Evolutionary conservation across 2,888 invertebrate genomes (phyloP).

Genomic region (Xestia sexstrigata): DNA sequence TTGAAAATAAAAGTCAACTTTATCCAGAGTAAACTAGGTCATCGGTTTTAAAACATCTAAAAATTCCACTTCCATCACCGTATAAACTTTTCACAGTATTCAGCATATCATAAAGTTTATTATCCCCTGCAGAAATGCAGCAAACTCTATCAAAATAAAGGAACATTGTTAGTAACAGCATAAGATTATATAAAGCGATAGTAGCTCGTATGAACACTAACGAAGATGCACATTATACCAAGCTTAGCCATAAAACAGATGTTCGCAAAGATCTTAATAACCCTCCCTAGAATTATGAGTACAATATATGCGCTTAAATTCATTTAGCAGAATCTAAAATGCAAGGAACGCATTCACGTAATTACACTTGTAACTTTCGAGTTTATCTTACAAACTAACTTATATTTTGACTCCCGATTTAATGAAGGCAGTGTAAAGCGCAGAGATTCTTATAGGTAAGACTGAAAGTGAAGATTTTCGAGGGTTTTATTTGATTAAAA

Average conservation of each 20-base stretch:
- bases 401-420: neutral
- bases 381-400: neutral
- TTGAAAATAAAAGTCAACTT: neutral
- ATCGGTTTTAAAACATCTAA: neutral
- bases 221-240: slow-evolving; percentile 41
- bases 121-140: slow-evolving; percentile 5
- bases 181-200: slow-evolving; percentile 30
- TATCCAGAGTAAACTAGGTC: neutral
- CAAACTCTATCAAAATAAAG: slow-evolving; percentile 21
- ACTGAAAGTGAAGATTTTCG: neutral
- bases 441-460: neutral
- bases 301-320: slow-evolving; percentile 28
- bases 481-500: neutral
- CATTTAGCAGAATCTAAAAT: slow-evolving; percentile 44
- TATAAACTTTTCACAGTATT: slow-evolving; percentile 4
- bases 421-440: neutral
- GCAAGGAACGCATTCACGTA: neutral
- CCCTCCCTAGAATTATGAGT: slow-evolving; percentile 22
- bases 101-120: slow-evolving; percentile 11
- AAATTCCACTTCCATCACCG: neutral
- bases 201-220: slow-evolving; percentile 30
- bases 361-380: neutral
- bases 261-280: slow-evolving; percentile 50
- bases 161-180: slow-evolving; percentile 29
- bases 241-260: slow-evolving; percentile 39